Evolutionary conservation across 2,888 invertebrate species (phyloP).

Genomic region (Nemotelus pantherinus): DNA sequence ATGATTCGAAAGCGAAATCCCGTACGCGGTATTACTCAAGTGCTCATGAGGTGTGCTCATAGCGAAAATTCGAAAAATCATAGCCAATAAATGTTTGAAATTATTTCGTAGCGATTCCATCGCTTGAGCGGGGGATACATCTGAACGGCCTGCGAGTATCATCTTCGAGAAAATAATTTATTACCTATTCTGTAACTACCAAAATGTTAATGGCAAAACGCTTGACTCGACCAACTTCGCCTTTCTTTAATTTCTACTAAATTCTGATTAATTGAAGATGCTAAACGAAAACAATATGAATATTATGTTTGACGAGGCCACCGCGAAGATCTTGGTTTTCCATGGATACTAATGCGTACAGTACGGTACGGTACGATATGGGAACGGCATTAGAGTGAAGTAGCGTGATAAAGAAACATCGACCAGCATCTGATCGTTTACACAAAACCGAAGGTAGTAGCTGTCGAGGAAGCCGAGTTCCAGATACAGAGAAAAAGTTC

Average conservation of each 20-base stretch:
- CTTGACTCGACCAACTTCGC: not conserved
- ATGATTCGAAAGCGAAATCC: constrained; percentile 20
- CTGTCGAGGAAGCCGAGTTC: constrained; percentile 10
- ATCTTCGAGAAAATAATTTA: constrained; percentile 12
- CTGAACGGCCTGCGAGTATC: not conserved
- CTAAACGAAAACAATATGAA: constrained; percentile 13
- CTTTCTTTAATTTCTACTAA: not conserved
- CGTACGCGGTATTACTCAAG: not conserved
- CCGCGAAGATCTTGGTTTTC: not conserved
- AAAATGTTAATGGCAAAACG: constrained; percentile 18
- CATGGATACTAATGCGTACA: too few relatives aligned
- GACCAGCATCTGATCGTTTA: constrained; percentile 29
- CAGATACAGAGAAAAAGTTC: constrained; percentile 28
- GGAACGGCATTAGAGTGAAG: not conserved
- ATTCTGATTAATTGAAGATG: constrained; percentile 41
- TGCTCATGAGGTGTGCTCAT: not conserved
- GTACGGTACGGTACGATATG: not conserved
- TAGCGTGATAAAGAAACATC: constrained; percentile 21
- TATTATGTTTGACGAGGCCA: not conserved
- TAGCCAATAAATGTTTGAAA: constrained; percentile 16
- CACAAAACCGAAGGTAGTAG: not conserved
- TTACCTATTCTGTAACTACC: constrained; percentile 30
- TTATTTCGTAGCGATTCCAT: constrained; percentile 16
- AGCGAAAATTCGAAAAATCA: constrained; percentile 7
- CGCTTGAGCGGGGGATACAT: constrained; percentile 31